Percentiles rank a stretch among this genome's conserved stretches.
Conservation (phyloP, 2,888 invertebrate genomes). For the Dugesia japonica region DNA sequence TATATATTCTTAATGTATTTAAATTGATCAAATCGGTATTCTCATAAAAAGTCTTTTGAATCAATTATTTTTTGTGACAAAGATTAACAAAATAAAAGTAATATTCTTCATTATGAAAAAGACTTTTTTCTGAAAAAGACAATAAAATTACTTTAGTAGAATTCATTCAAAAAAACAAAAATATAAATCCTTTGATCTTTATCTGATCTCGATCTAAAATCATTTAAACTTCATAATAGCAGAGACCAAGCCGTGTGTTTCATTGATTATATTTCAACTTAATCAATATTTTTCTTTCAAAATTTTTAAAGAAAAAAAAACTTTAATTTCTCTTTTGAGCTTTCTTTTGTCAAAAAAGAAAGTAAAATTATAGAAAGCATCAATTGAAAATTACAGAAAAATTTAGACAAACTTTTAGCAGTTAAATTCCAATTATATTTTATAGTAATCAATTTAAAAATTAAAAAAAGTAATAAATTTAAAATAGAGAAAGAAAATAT, state of each 20-base stretch:
- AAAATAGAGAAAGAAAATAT: not conserved
- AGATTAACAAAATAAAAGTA: too few relatives aligned
- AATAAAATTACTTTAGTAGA: not conserved
- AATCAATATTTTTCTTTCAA: not conserved
- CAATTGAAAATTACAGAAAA: too few relatives aligned
- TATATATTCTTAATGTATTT: too few relatives aligned
- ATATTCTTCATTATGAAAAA: too few relatives aligned
- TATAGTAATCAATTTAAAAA: not conserved
- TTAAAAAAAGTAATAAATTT: not conserved
- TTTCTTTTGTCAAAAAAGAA: not conserved
- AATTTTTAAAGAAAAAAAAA: not conserved
- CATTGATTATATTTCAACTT: not conserved
- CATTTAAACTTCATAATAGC: not conserved
- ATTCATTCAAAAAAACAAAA: not conserved
- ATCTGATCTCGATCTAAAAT: not conserved
- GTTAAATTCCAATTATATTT: not conserved
- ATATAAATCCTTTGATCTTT: not conserved
- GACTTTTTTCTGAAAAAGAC: too few relatives aligned
- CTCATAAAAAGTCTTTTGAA: too few relatives aligned
- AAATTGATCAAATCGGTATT: too few relatives aligned
- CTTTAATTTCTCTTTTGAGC: not conserved
- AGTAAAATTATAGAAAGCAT: too few relatives aligned
- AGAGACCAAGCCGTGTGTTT: not conserved
- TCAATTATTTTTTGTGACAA: too few relatives aligned
- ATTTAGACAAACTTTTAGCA: too few relatives aligned